These are phyloP conservation scores for Cinclus mexicanus DNA, from an alignment of 2,113 vertebrate species.

Conservation along the genomic window DNA sequence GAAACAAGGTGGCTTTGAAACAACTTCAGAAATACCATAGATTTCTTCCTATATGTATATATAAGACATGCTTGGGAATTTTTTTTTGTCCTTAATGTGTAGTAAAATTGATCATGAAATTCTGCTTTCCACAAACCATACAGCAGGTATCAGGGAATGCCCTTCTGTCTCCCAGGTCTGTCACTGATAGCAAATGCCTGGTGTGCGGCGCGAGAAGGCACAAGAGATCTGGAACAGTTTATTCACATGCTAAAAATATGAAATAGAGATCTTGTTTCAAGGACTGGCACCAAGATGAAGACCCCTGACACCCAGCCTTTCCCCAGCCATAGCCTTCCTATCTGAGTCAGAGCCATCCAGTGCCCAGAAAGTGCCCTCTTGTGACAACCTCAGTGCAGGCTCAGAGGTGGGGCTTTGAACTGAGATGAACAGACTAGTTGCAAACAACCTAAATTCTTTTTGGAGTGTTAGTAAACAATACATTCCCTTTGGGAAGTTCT, in stretches of 20 bases:
- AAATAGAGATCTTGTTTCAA: not conserved
- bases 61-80: not conserved
- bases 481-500: not conserved
- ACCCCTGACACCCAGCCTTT: not conserved
- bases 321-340: not conserved
- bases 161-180: not conserved
- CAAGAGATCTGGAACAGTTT: not conserved
- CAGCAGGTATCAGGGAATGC: not conserved
- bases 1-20: slow-evolving; percentile 61
- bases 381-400: not conserved
- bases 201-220: not conserved
- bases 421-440: not conserved
- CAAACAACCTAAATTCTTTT: not conserved
- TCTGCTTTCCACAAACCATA: slow-evolving; percentile 51
- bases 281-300: not conserved
- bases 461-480: not conserved
- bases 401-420: not conserved
- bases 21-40: slow-evolving; percentile 48
- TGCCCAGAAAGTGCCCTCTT: not conserved
- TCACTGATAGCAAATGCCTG: not conserved
- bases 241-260: not conserved
- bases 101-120: slow-evolving; percentile 64
- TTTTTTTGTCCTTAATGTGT: slow-evolving; percentile 3
- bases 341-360: not conserved
- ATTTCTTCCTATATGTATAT: slow-evolving; percentile 28